Evolutionary conservation across 2,888 invertebrate genomes (phyloP).

Genomic region (Anorthoa munda): DNA sequence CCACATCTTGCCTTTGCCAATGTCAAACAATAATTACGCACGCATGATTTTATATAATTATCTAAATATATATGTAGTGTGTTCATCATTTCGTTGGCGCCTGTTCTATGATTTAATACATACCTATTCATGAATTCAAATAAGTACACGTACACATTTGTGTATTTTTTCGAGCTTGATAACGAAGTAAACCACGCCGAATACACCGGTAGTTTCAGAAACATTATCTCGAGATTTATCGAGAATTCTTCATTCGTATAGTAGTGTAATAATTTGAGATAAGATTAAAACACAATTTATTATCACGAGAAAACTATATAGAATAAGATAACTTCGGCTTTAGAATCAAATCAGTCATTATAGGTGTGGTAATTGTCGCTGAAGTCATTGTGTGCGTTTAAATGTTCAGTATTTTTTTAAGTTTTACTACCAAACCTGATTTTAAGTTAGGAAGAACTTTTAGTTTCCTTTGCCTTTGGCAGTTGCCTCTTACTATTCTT

Average conservation of each 20-base stretch:
- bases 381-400: too few relatives aligned
- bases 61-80: constrained; percentile 68
- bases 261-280: constrained; percentile 37
- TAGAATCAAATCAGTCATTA: constrained; percentile 2
- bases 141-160: constrained; percentile 16
- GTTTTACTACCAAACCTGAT: neutral
- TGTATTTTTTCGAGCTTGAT: constrained; percentile 18
- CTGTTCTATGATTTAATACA: constrained; percentile 57
- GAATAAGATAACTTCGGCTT: neutral
- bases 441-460: neutral
- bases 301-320: constrained; percentile 32
- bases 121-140: constrained; percentile 37
- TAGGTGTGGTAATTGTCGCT: too few relatives aligned
- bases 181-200: neutral
- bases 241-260: constrained; percentile 26
- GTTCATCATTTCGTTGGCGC: constrained; percentile 63
- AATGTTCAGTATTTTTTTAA: neutral
- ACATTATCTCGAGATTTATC: constrained; percentile 35
- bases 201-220: neutral
- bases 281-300: constrained; percentile 50
- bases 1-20: constrained; percentile 76
- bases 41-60: constrained; percentile 69
- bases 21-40: constrained; percentile 73
- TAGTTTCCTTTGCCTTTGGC: neutral
- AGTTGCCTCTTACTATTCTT: neutral